phyloP scores from a whole-genome alignment of 1,140 invertebrate species.

The Sarcophaga peregrina region DNA sequence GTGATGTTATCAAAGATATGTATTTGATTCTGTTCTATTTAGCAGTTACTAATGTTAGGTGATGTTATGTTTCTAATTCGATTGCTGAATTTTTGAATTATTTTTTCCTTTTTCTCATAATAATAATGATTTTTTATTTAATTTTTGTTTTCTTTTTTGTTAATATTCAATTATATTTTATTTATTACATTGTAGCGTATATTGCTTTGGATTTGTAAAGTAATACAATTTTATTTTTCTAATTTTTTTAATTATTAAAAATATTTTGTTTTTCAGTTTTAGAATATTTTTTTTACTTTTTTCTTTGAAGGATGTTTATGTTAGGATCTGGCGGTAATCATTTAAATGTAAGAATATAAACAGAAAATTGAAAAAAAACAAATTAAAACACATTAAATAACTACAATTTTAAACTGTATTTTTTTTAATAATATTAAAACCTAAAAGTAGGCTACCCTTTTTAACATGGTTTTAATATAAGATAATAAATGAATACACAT shows the following conservation, averaged over 20 bases:
- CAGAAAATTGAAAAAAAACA: neutral
- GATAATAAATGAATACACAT: too few species aligned
- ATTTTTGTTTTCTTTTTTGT: too few species aligned
- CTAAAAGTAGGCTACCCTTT: neutral
- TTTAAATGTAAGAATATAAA: too few species aligned
- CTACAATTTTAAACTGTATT: too few species aligned
- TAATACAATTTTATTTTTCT: neutral
- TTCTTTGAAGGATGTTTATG: neutral
- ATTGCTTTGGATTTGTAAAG: slow-evolving; percentile 14
- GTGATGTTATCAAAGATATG: slow-evolving; percentile 11
- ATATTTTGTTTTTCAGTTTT: neutral
- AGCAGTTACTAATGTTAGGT: neutral
- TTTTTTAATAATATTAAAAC: neutral
- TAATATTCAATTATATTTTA: neutral
- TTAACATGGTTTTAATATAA: neutral
- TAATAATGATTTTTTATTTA: neutral
- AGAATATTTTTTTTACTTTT: neutral
- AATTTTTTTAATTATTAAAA: neutral
- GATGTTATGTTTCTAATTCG: neutral
- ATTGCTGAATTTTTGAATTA: neutral
- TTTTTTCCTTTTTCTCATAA: too few species aligned
- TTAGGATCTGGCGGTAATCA: too few species aligned
- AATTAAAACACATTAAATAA: too few species aligned
- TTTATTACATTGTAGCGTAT: neutral
- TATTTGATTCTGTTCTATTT: slow-evolving; percentile 22